Base-by-base conservation (phyloP, 2,113 vertebrate species). In the Salvelinus namaycush region DNA sequence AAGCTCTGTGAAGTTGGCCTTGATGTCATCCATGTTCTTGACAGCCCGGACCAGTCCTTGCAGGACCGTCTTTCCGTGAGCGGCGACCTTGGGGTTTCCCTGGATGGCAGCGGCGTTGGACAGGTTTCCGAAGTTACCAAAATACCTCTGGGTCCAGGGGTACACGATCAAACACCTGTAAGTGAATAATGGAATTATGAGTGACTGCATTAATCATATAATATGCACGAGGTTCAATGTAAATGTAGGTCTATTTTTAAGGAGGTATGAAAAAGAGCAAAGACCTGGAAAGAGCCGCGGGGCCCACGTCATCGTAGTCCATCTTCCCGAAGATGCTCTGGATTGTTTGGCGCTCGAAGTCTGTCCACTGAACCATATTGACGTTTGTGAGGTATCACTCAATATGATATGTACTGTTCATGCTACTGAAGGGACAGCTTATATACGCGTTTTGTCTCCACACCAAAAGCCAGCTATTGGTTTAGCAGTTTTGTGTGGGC, bases 121-220 rank as follows among this genome's bases (percentile, higher is more conserved):
- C 74, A 95, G 82, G 68, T 94, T 87, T 20, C 85, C 93, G 0
- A 94, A 95, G 73, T 92, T 87, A 14, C 88, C 81, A 83, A 96
- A 96, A 82, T 96, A 95, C 76, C 93, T 94, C 92, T 96, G 96
- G 0, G 92, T 92, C 84, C 81, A 86, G 0, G 94, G 95, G 80
- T 79, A 91, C 79, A 87, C 88, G 57, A 9, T 0, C 78, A 96
- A 94, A 72, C 95, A 84, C 72, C 89, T 90, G 48, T 16, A 69
- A 29, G 18, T 51, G 59, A 29, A 59, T 14, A 34, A 14, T 8
- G 14, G 16, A 1, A 16, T 54, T 16, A 16, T 54, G 12, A 54
- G 16, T 78, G 51, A 54, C 51, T 4, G 4, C 14, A 54, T 54
- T 5, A 14, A 18, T 54, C 16, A 54, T 16, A 54, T 54, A 54